Conservation (phyloP, 2,797 vertebrate genomes). For the Streptopelia turtur region DNA sequence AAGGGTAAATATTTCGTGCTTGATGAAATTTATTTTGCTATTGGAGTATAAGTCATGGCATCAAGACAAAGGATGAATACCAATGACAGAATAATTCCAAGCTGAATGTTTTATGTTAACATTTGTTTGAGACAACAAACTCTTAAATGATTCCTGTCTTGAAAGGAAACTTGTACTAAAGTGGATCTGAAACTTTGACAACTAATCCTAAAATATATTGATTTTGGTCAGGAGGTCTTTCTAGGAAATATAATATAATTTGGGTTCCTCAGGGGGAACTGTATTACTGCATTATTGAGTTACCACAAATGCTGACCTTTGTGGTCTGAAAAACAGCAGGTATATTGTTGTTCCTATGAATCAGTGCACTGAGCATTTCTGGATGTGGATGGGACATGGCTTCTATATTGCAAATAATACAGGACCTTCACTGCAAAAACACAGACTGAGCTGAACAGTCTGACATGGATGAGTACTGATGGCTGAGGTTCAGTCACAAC, state of each 20-base stretch:
- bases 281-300: background rate
- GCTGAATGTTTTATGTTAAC: background rate
- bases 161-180: background rate
- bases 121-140: background rate
- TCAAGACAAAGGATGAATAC: background rate
- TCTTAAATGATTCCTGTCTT: accelerated
- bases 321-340: background rate
- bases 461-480: background rate
- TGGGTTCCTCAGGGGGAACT: background rate
- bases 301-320: background rate
- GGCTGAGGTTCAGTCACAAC: background rate
- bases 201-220: background rate
- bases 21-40: background rate
- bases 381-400: background rate
- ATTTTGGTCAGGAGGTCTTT: background rate
- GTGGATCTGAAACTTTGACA: background rate
- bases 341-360: background rate
- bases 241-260: background rate
- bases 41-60: background rate
- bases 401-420: background rate
- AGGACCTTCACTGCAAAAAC: background rate
- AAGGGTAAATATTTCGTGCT: background rate
- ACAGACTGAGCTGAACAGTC: background rate
- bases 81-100: background rate
- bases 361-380: background rate